Conservation (phyloP, 2,113 vertebrate species). For the Dolichotis patagonum region DNA sequence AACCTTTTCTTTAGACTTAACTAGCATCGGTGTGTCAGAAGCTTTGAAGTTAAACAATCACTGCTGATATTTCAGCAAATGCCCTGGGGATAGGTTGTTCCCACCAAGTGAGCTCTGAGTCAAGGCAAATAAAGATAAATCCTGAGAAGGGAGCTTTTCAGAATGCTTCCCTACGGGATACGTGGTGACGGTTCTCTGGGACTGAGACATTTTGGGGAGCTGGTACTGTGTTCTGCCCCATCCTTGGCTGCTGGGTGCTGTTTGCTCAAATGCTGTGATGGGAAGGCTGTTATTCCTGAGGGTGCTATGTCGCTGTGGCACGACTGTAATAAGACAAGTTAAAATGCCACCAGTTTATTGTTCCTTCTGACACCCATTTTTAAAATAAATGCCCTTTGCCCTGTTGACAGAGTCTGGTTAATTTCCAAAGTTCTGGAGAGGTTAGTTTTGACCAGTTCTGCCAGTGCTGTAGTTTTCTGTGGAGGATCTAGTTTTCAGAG, state of each 20-base stretch:
- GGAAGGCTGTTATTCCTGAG: background rate
- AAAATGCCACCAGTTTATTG: background rate
- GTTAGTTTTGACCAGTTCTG: background rate
- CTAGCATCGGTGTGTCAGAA: background rate
- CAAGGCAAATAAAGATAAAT: background rate
- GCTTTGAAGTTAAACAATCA: background rate
- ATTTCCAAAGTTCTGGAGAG: conserved; percentile 9
- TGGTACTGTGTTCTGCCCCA: background rate
- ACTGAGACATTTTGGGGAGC: background rate
- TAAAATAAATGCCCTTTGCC: background rate
- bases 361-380: background rate
- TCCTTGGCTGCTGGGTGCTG: background rate
- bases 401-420: background rate
- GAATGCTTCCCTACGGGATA: background rate
- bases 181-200: background rate
- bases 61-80: conserved; percentile 2
- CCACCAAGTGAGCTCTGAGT: background rate
- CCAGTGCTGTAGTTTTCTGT: background rate
- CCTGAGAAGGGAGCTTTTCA: background rate
- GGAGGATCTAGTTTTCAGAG: background rate
- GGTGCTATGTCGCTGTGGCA: background rate
- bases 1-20: background rate
- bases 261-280: background rate
- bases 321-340: background rate
- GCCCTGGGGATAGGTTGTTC: background rate